phyloP scores from a whole-genome alignment of 2,113 vertebrate species.

The Brienomyrus longianalis region DNA sequence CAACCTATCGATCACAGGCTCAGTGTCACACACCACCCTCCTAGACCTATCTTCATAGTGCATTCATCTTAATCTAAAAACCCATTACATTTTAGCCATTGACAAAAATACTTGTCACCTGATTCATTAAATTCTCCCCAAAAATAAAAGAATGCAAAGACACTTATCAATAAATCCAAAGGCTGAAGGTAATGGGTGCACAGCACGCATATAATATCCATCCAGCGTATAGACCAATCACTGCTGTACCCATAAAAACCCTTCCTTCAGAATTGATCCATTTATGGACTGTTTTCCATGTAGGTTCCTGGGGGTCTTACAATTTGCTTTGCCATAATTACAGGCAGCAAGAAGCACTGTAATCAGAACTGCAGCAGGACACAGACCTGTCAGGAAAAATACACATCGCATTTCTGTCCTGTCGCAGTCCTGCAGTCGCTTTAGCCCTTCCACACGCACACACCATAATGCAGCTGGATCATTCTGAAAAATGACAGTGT shows the following conservation, averaged over 20 bases:
- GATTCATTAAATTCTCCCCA: neutral
- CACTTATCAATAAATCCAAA: neutral
- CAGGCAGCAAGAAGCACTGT: neutral
- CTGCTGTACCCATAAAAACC: neutral
- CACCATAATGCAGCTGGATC: neutral
- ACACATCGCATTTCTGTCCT: neutral
- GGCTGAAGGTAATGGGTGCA: neutral
- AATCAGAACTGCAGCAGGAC: constrained; percentile 7
- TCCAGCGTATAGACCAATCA: neutral
- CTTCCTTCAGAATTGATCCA: neutral
- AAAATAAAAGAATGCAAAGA: neutral
- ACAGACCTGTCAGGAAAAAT: neutral
- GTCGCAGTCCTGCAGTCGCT: neutral
- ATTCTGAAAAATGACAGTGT: constrained; percentile 14
- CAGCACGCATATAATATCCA: neutral
- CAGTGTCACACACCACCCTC: neutral
- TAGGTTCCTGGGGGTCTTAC: neutral
- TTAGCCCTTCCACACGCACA: neutral
- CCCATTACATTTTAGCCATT: neutral
- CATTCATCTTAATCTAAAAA: neutral
- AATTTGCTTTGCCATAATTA: neutral
- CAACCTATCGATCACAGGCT: neutral
- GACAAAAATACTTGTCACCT: neutral
- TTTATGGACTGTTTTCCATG: constrained; percentile 7
- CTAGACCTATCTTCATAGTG: neutral